phyloP scores from a whole-genome alignment of 1,140 invertebrate genomes.

The Cyclina sinensis region DNA sequence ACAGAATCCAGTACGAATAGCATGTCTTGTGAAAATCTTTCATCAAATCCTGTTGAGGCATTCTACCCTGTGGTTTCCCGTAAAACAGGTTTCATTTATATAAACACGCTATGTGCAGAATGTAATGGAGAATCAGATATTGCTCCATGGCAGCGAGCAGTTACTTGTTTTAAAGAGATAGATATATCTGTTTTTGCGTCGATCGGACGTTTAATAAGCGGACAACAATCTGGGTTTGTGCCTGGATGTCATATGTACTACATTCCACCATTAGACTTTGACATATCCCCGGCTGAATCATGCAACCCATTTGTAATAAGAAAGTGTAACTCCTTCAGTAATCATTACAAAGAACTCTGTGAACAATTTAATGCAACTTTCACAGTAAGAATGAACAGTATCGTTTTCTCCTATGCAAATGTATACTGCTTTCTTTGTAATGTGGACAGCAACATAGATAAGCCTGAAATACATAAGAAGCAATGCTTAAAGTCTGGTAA shows the following conservation, averaged over 20 bases:
- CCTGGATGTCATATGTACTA: neutral
- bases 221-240: neutral
- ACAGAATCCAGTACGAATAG: neutral
- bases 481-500: no score
- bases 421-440: neutral
- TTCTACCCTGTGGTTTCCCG: neutral
- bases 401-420: neutral
- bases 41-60: neutral
- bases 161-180: neutral
- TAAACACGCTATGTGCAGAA: neutral
- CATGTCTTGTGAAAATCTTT: neutral
- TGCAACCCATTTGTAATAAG: neutral
- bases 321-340: neutral
- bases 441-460: no score
- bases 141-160: neutral
- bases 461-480: no score
- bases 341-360: neutral
- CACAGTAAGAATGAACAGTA: neutral
- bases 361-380: neutral
- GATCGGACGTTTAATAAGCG: no score
- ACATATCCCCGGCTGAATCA: neutral
- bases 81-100: neutral
- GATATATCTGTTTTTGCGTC: neutral
- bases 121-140: neutral
- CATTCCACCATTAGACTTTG: neutral